Evolutionary conservation across 2,888 invertebrate genomes (phyloP).

Genomic region (Brenthis ino): DNA sequence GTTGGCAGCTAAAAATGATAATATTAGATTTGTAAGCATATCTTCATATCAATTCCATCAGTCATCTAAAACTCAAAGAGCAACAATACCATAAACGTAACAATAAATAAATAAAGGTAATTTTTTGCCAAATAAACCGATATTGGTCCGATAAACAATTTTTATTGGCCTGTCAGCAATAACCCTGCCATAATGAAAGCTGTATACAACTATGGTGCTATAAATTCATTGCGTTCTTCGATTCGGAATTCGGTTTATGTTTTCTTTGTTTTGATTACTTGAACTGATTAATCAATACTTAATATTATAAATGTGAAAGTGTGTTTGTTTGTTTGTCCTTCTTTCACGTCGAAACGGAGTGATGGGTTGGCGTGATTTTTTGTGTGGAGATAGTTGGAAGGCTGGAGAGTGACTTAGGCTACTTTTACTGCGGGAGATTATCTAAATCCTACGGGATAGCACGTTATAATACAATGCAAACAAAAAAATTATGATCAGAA

Average conservation of each 20-base stretch:
- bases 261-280: conserved; percentile 1
- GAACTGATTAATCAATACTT: background rate
- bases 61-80: conserved; percentile 25
- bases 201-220: conserved; percentile 25
- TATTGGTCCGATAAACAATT: conserved; percentile 45
- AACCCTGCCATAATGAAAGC: conserved; percentile 37
- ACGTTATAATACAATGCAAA: too few relatives aligned
- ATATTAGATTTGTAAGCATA: too few relatives aligned
- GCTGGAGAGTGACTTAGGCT: too few relatives aligned
- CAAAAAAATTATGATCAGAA: too few relatives aligned
- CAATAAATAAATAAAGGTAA: conserved; percentile 36
- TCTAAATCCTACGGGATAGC: too few relatives aligned
- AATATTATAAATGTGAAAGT: too few relatives aligned
- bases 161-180: conserved; percentile 44
- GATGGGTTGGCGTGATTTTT: too few relatives aligned
- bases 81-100: conserved; percentile 28
- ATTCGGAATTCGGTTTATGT: conserved; percentile 1
- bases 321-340: too few relatives aligned
- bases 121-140: conserved; percentile 42
- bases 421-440: too few relatives aligned
- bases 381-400: too few relatives aligned
- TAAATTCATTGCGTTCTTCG: conserved; percentile 20
- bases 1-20: too few relatives aligned
- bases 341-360: too few relatives aligned
- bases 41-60: conserved; percentile 8